Evolutionary conservation across 2,797 vertebrate genomes (phyloP).

Genomic region (Anomalospiza imberbis): DNA sequence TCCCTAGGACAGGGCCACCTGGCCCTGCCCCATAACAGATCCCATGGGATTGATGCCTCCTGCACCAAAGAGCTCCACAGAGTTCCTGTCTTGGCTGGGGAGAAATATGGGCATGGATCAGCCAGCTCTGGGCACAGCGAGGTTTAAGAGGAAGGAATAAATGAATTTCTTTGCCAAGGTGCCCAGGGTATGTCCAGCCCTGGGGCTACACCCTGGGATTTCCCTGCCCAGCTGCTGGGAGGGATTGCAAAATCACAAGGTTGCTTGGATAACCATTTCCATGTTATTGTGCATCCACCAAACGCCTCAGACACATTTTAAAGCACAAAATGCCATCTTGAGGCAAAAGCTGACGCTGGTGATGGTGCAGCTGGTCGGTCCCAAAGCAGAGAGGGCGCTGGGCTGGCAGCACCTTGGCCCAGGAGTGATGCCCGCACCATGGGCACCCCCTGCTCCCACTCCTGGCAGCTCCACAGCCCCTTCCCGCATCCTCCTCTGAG

Average conservation of each 20-base stretch:
- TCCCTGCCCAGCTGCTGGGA: background rate
- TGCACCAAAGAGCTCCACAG: background rate
- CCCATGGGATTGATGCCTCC: background rate
- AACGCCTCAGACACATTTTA: background rate
- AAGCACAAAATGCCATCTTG: slow-evolving; percentile 45
- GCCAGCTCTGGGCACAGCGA: background rate
- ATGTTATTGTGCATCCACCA: accelerated
- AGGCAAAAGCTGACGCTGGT: background rate
- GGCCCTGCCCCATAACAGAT: accelerated
- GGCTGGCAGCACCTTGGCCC: accelerated
- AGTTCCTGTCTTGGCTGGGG: background rate
- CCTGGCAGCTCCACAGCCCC: background rate
- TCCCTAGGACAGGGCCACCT: background rate
- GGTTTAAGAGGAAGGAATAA: background rate
- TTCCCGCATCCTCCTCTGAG: accelerated
- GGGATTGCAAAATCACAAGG: background rate
- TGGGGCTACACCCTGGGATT: accelerated
- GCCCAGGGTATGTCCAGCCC: background rate
- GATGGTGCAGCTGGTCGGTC: background rate
- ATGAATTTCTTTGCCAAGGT: background rate
- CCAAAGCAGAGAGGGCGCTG: background rate
- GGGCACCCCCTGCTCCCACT: background rate
- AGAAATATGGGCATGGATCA: background rate
- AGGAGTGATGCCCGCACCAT: accelerated
- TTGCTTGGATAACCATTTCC: background rate